A percentile compares a stretch with the other conserved stretches of the same genome.
Evolutionary conservation across 92 coral and sea anemone genomes (phyloP).

Genomic region (Zoanthus solanderi): DNA sequence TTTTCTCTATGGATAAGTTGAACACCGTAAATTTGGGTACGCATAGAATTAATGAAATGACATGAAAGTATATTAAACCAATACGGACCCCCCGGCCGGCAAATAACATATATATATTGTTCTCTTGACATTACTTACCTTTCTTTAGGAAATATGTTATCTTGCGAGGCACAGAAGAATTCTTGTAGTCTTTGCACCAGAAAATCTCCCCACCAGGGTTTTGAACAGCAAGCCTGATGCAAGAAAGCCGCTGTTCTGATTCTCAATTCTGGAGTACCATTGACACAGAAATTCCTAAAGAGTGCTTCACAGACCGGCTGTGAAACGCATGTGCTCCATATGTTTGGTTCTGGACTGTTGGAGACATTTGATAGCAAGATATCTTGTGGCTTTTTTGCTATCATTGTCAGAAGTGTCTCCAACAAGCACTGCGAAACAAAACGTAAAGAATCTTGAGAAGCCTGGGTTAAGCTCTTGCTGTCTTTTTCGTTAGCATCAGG

Average conservation of each 20-base stretch:
- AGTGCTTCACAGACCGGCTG: constrained; percentile 83
- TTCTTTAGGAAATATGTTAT: constrained; percentile 86
- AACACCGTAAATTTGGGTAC: no score
- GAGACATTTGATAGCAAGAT: constrained; percentile 70
- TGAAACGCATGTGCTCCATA: constrained; percentile 64
- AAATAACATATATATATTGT: no score
- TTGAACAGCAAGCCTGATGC: constrained; percentile 81
- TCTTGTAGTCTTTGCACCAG: constrained; percentile 86
- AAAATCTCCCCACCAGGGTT: constrained; percentile 98
- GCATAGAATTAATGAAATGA: no score
- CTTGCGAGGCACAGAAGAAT: constrained; percentile 91
- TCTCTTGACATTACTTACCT: constrained; percentile 59
- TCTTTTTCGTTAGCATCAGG: background rate
- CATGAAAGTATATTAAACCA: no score
- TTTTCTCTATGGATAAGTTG: no score
- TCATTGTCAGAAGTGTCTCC: constrained; percentile 84
- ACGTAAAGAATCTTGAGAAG: constrained; percentile 66
- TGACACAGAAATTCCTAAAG: constrained; percentile 91
- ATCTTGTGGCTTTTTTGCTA: constrained; percentile 71
- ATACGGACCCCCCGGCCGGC: no score
- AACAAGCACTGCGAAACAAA: constrained; percentile 89
- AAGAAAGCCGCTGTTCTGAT: constrained; percentile 90
- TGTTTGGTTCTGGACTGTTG: constrained; percentile 58
- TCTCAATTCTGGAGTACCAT: constrained; percentile 87
- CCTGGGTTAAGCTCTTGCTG: background rate